A percentile compares a stretch with the other conserved stretches of the same genome.
These are phyloP conservation scores for Eupithecia vulgata DNA, from an alignment of 2,888 invertebrate species.

Conservation along the genomic window DNA sequence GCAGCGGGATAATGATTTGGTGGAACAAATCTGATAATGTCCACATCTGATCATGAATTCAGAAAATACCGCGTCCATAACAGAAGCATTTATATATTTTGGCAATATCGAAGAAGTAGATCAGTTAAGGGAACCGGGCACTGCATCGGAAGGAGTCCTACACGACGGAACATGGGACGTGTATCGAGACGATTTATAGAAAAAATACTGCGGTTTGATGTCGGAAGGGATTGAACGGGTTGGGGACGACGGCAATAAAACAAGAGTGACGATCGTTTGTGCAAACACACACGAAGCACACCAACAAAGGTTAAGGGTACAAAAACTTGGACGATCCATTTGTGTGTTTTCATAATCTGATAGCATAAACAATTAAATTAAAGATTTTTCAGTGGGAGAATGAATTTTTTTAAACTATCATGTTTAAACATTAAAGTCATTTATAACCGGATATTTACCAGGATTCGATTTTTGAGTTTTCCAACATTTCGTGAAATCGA, in stretches of 20 bases:
- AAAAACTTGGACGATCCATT: not conserved
- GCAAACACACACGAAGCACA: not conserved
- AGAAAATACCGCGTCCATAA: constrained; percentile 28
- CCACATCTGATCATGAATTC: constrained; percentile 15
- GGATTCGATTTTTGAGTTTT: too few species aligned
- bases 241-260: constrained; percentile 16
- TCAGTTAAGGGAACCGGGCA: constrained; percentile 30
- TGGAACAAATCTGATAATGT: not conserved
- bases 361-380: not conserved
- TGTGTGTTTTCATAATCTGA: not conserved
- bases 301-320: not conserved
- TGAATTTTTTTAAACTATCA: too few species aligned
- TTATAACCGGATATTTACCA: too few species aligned
- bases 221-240: constrained; percentile 29
- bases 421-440: too few species aligned
- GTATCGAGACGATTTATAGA: constrained; percentile 26
- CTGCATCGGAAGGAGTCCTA: constrained; percentile 26
- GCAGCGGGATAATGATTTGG: not conserved
- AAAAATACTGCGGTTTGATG: constrained; percentile 31
- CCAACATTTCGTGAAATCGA: too few species aligned
- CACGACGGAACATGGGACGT: constrained; percentile 15
- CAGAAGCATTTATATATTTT: constrained; percentile 33
- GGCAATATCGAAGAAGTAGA: constrained; percentile 37
- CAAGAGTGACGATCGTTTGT: not conserved
- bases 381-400: not conserved